Evolutionary conservation across 2,888 invertebrate species (phyloP), one percentile per base, ranked within the genome.

Genomic region (Lasioglossum pauxillum): DNA sequence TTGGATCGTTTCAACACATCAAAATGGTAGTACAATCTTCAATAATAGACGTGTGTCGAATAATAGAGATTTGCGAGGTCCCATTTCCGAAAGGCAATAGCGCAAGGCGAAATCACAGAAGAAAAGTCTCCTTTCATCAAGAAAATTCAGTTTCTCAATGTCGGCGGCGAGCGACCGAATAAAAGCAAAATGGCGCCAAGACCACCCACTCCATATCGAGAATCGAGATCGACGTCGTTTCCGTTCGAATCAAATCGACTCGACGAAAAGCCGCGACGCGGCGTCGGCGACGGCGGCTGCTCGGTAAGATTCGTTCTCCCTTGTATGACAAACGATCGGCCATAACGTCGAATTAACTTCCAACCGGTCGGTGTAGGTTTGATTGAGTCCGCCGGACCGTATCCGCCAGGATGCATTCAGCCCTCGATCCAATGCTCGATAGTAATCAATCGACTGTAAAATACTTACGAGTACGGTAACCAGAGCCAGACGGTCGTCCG

Each of bases 321-420:
- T 82, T 78, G 84, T 80, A 78, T 90, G 90, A 90, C 89, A 85
- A 90, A 90, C 85, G 90, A 83, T 75, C 89, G 75, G 53, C 84
- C 84, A 80, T 89, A 88, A 86, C 89, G 86, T 91, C 81, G 90
- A 90, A 90, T 90, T 89, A 91, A 88, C 86, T 90, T 84, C 74
- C 27, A 82, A 84, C 80, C 79, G 90, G 85, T 75, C 85, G 83
- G 89, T 64, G 46, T 87, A 83, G 89, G 84, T 91, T 90, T 86
- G 87, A 90, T 88, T 72, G 83, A 90, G 85, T 80, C 85, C 77
- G 85, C 69, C 87, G 86, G 76, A 90, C 78, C 90, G 91, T 91
- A 86, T 87, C 86, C 83, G 82, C 76, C 82, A 85, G 79, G 84
- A 90, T 86, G 89, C 84, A 87, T 86, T 69, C 60, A 84, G 78